A percentile compares a stretch with the other conserved stretches of the same genome.
phyloP scores from a whole-genome alignment of 2,113 vertebrate genomes.

The Nothocercus nigrocapillus region DNA sequence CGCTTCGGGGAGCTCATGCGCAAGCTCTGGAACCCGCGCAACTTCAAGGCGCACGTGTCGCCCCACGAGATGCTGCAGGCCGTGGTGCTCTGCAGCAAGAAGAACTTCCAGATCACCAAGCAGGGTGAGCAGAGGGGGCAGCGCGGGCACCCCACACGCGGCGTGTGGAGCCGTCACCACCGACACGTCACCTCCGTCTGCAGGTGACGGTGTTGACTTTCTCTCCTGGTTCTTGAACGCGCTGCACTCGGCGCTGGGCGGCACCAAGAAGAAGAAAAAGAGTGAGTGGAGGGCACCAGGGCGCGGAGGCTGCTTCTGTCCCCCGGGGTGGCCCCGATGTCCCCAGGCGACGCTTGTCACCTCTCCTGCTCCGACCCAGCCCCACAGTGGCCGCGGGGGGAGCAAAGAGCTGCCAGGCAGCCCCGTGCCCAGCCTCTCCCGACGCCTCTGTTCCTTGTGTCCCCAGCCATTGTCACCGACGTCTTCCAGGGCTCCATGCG shows the following conservation, averaged over 20 bases:
- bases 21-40: slow-evolving; percentile 97
- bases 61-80: slow-evolving; percentile 99
- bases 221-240: slow-evolving; percentile 98
- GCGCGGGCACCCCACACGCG: too few relatives aligned
- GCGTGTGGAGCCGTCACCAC: too few relatives aligned
- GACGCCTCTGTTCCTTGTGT: neutral
- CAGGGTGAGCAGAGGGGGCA: slow-evolving; percentile 80
- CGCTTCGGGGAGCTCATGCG: slow-evolving; percentile 97
- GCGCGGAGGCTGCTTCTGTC: neutral
- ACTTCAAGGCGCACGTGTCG: slow-evolving; percentile 97
- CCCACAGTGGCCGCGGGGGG: too few relatives aligned
- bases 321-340: neutral
- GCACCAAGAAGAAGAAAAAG: slow-evolving; percentile 94
- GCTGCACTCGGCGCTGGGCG: slow-evolving; percentile 90
- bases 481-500: slow-evolving; percentile 98
- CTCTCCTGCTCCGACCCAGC: neutral
- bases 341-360: rapidly evolving
- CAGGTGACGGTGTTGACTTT: slow-evolving; percentile 96
- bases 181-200: too few relatives aligned
- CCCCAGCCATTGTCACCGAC: slow-evolving; percentile 89
- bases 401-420: too few relatives aligned
- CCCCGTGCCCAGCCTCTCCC: too few relatives aligned
- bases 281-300: slow-evolving; percentile 68
- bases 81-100: slow-evolving; percentile 97
- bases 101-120: slow-evolving; percentile 98